Base-by-base conservation (phyloP, 2,888 invertebrate species). In the Dynastes hyllus region DNA sequence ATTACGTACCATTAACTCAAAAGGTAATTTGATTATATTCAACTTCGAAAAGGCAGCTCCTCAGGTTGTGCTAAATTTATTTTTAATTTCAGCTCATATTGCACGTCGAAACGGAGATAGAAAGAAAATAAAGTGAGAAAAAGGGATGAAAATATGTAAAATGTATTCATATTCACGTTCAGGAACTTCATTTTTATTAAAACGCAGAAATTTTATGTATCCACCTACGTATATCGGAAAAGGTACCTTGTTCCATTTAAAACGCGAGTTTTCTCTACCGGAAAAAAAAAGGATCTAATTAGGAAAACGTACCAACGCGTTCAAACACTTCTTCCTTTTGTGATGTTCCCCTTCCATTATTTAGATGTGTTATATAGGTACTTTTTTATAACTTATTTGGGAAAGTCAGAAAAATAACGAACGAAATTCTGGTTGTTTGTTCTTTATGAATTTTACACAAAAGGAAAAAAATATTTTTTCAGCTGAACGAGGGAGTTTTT, bases 41-140 rank as follows among this genome's bases (percentile, higher is more conserved):
- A n/a, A 55, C n/a, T 55, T 3, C 55, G 55, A 22, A n/a, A 55
- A 16, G 8, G 2, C 4, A 8, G 22, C 6, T 6, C 13, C 55
- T 55, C 55, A 22, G n/a, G 22, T 55, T 55, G 3, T 16, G 55
- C n/a, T 55, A n/a, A 55, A 55, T 55, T 55, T 55, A 55, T 55
- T 55, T 55, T 55, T 55, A 55, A 55, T 55, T 55, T 55, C 55
- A 13, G n/a, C n/a, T n/a, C 16, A 13, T 55, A 2, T n/a, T 55
- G n/a, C n/a, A 8, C 55, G 55, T 8, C 13, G 16, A 22, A 55
- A 55, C 16, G n/a, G 55, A 6, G 16, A 5, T 5, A 16, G 13
- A 22, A 22, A 55, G n/a, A 55, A 55, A 16, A 6, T n/a, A 55
- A 22, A 55, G 4, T 13, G 55, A 55, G n/a, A 13, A 2, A 3